Conservation (phyloP, 2,797 vertebrate genomes). For the Mormyrus hasselquistii region DNA sequence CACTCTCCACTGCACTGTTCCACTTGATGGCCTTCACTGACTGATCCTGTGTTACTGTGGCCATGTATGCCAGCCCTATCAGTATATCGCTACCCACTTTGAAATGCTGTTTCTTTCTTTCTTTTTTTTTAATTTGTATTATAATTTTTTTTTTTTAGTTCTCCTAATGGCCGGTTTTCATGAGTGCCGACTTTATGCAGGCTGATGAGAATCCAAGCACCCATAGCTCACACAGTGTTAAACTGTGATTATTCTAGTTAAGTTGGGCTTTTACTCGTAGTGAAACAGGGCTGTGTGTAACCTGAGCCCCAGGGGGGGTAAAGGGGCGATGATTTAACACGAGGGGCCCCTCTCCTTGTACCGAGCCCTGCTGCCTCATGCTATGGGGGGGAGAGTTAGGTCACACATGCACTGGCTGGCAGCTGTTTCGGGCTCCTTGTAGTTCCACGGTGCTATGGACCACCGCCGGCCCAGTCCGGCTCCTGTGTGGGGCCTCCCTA, state of each 20-base stretch:
- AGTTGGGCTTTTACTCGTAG: background rate
- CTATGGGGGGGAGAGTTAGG: background rate
- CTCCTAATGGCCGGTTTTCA: background rate
- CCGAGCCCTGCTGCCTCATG: background rate
- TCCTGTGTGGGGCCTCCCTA: background rate
- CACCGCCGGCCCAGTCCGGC: background rate
- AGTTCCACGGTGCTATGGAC: background rate
- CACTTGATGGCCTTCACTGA: background rate
- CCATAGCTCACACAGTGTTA: background rate
- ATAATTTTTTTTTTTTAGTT: background rate
- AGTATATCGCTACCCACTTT: background rate
- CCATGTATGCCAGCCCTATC: background rate
- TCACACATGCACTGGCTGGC: background rate
- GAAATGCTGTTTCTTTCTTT: background rate
- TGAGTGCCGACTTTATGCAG: background rate
- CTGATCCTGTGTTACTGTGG: background rate
- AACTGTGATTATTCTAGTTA: background rate
- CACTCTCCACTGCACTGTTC: background rate
- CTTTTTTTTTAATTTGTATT: background rate
- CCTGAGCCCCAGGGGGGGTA: background rate
- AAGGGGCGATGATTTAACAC: background rate
- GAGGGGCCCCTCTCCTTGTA: background rate
- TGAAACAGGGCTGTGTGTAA: background rate
- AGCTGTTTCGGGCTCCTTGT: background rate
- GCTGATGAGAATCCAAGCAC: background rate